phyloP scores from a whole-genome alignment of 1,140 invertebrate genomes.

The Eciton burchellii region DNA sequence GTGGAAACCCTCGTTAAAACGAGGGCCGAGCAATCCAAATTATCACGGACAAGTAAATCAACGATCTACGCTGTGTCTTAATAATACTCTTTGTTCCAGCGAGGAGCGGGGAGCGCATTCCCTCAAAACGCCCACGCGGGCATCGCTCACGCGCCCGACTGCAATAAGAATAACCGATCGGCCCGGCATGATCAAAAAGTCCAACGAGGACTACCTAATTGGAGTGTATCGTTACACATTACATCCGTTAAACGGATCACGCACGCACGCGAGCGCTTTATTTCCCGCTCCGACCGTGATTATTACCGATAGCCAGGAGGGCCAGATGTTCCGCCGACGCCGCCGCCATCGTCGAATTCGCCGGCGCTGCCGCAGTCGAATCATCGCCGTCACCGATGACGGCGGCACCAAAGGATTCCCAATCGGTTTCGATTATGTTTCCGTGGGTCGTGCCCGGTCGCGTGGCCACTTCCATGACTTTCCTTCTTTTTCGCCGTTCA shows the following conservation, averaged over 20 bases:
- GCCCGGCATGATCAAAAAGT: slow-evolving; percentile 17
- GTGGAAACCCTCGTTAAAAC: neutral
- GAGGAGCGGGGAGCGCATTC: neutral
- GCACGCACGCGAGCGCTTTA: slow-evolving; percentile 68
- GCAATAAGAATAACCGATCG: neutral
- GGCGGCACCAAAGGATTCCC: slow-evolving; percentile 70
- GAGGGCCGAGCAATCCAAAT: neutral
- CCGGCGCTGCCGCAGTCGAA: slow-evolving; percentile 38
- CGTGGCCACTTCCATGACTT: slow-evolving; percentile 73
- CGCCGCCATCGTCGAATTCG: slow-evolving; percentile 17
- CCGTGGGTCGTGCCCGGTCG: slow-evolving; percentile 69
- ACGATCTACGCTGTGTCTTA: neutral
- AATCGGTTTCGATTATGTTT: slow-evolving; percentile 76
- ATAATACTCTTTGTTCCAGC: slow-evolving; percentile 20
- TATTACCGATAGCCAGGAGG: slow-evolving; percentile 76
- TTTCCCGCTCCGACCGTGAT: slow-evolving; percentile 73
- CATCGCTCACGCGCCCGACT: neutral
- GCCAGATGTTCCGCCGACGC: slow-evolving; percentile 75
- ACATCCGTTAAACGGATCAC: slow-evolving; percentile 72
- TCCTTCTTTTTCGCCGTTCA: slow-evolving; percentile 48
- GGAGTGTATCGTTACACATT: slow-evolving; percentile 66
- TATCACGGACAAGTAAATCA: neutral
- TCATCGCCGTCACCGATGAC: slow-evolving; percentile 43
- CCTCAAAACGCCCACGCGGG: neutral
- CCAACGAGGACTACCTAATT: slow-evolving; percentile 62